These are phyloP conservation scores for Oncorhynchus kisutch DNA, from an alignment of 2,113 vertebrate genomes.

Conservation along the genomic window DNA sequence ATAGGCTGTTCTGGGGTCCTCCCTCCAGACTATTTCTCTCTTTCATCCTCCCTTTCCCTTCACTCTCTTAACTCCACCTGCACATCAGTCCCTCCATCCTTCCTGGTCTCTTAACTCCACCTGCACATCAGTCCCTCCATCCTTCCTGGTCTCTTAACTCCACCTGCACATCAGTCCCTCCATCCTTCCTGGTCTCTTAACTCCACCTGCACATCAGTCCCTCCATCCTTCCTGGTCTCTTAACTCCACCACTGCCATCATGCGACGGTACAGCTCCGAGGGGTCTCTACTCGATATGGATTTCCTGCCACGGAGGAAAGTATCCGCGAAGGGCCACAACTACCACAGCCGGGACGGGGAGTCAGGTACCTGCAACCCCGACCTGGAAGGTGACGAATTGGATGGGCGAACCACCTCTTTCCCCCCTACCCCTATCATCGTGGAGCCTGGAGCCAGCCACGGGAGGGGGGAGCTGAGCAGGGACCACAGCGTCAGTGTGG, in stretches of 20 bases:
- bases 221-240: background rate
- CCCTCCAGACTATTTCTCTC: background rate
- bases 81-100: background rate
- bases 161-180: background rate
- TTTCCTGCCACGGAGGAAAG: constrained; percentile 51
- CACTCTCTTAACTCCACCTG: too few relatives aligned
- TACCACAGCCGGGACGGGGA: background rate
- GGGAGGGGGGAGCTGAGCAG: constrained; percentile 31
- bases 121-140: background rate
- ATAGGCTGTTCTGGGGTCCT: constrained; percentile 2
- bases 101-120: too few relatives aligned
- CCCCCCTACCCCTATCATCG: constrained; percentile 19
- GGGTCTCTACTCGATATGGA: constrained; percentile 73
- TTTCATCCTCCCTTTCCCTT: background rate
- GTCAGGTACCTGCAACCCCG: constrained; percentile 16
- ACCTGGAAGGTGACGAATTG: background rate
- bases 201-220: background rate
- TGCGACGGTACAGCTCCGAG: constrained; percentile 75
- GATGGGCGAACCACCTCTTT: fast-evolving
- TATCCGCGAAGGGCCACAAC: constrained; percentile 12
- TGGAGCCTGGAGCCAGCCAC: constrained; percentile 8
- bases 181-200: too few relatives aligned
- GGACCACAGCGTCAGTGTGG: constrained; percentile 65
- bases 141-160: too few relatives aligned
- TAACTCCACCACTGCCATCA: constrained; percentile 8